A percentile compares a stretch with the other conserved stretches of the same genome.
Conservation (phyloP, 30 jellyfish, hydroid and myxozoan genomes). For the Nemopilema nomurai region DNA sequence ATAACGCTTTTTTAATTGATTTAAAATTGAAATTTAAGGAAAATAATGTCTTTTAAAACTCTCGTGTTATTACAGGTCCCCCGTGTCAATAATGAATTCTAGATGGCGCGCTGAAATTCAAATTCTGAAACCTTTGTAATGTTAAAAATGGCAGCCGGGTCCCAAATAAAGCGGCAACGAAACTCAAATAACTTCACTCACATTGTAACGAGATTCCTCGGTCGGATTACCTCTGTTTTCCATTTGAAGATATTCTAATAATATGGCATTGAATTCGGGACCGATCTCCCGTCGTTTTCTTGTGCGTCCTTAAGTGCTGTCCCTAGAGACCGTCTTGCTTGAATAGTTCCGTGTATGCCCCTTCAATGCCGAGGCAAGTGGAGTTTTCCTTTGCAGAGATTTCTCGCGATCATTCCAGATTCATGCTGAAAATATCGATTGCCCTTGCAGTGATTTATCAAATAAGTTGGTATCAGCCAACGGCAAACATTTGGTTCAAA, state of each 20-base stretch:
- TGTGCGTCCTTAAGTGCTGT: slow-evolving; percentile 13
- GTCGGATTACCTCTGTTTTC: not conserved
- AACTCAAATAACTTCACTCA: not conserved
- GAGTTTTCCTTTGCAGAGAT: not conserved
- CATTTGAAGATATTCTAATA: not conserved
- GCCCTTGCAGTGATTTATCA: slow-evolving; percentile 10
- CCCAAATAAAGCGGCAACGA: not conserved
- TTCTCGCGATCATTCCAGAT: not conserved
- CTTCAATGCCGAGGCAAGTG: not conserved
- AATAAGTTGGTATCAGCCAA: slow-evolving; percentile 7
- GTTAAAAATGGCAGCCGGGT: slow-evolving; percentile 39
- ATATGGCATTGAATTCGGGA: not conserved
- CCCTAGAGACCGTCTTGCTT: slow-evolving; percentile 44
- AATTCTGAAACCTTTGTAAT: slow-evolving; percentile 19
- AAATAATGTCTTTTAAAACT: too few relatives aligned
- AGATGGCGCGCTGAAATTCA: slow-evolving; percentile 53
- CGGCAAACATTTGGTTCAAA: slow-evolving; percentile 33
- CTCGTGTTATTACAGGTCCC: not conserved
- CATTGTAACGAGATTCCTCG: slow-evolving; percentile 48
- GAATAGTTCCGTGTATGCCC: not conserved
- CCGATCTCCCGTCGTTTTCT: not conserved
- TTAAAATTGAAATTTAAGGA: too few relatives aligned
- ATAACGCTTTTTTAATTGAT: too few relatives aligned
- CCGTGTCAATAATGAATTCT: slow-evolving; percentile 3
- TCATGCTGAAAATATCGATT: not conserved